Conservation (phyloP, 2,888 invertebrate species). For the Brenthis daphne region DNA sequence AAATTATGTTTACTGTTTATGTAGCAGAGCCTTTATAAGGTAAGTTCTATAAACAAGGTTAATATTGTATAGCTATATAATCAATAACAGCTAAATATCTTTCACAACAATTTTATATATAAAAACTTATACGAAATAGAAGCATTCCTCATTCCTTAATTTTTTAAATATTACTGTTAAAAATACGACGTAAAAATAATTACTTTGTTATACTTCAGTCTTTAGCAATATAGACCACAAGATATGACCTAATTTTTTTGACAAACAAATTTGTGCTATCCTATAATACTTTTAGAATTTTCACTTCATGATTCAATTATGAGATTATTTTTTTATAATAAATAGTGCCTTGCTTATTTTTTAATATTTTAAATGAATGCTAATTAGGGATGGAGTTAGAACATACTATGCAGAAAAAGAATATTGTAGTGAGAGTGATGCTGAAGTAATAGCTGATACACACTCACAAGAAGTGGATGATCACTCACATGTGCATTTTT, state of each 20-base stretch:
- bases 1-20: conserved; percentile 85
- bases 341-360: too few species aligned
- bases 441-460: conserved; percentile 57
- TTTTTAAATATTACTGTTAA: too few species aligned
- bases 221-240: too few species aligned
- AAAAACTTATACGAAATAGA: too few species aligned
- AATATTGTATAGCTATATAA: not conserved
- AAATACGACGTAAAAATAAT: too few species aligned
- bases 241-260: too few species aligned
- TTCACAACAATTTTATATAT: conserved; percentile 3
- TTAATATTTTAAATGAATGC: conserved; percentile 17
- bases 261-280: too few species aligned
- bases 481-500: conserved; percentile 78
- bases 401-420: conserved; percentile 65
- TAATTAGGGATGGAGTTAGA: conserved; percentile 63
- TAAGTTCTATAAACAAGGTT: conserved; percentile 46
- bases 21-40: conserved; percentile 87
- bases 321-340: too few species aligned
- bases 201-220: too few species aligned
- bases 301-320: too few species aligned
- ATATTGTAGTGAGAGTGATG: conserved; percentile 70
- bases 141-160: too few species aligned
- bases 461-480: conserved; percentile 68
- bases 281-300: too few species aligned
- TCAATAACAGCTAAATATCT: conserved; percentile 7